phyloP scores from a whole-genome alignment of 2,113 vertebrate species.

The Sapajus apella region DNA sequence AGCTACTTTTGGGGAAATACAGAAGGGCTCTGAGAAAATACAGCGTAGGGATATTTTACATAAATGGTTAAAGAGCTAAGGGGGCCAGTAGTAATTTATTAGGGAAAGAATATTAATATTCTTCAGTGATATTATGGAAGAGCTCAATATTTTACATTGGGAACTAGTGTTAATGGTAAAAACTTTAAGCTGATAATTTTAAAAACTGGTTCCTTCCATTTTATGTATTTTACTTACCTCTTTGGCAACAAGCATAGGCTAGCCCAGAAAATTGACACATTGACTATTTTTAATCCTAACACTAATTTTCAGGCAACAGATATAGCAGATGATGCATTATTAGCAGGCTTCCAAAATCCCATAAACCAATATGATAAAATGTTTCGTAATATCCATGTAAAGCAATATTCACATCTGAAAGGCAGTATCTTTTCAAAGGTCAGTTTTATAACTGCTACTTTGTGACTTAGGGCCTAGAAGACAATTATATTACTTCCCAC shows the following conservation, averaged over 20 bases:
- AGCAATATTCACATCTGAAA: background rate
- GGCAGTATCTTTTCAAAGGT: background rate
- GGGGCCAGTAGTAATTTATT: background rate
- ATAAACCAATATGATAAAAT: background rate
- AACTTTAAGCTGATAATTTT: conserved; percentile 28
- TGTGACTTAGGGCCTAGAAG: background rate
- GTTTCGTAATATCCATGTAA: background rate
- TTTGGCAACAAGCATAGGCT: background rate
- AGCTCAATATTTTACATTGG: background rate
- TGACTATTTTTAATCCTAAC: background rate
- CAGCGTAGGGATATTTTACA: conserved; percentile 25
- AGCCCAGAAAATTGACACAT: background rate
- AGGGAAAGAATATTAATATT: conserved; percentile 42
- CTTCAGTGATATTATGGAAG: background rate
- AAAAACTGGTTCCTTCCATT: background rate
- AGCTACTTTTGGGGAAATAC: background rate
- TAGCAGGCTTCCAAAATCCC: background rate
- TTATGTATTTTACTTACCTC: background rate
- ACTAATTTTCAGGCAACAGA: background rate
- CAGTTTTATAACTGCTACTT: background rate
- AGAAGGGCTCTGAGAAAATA: conserved; percentile 37
- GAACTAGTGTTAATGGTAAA: conserved; percentile 29
- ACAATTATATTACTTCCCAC: background rate
- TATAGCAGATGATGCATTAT: background rate
- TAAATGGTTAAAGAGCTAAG: conserved; percentile 9